These are phyloP conservation scores for Craniophora ligustri DNA, from an alignment of 2,888 invertebrate genomes.

Conservation along the genomic window DNA sequence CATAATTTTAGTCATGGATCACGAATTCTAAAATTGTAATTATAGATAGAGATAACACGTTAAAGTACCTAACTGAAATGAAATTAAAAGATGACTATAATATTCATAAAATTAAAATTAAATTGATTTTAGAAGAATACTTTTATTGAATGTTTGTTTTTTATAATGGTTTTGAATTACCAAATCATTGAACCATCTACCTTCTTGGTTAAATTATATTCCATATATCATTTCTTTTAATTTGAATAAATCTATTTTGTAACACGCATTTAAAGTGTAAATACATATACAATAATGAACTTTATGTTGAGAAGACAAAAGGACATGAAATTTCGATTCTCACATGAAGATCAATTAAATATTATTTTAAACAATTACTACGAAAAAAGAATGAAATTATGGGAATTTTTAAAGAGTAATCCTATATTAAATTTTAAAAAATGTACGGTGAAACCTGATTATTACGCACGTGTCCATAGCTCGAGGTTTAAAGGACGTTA, in stretches of 20 bases:
- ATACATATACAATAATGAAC: too few relatives aligned
- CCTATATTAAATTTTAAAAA: not conserved
- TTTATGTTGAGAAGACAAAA: not conserved
- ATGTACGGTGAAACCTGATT: constrained; percentile 25
- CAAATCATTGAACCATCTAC: too few relatives aligned
- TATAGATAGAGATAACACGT: not conserved
- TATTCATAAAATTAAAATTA: too few relatives aligned
- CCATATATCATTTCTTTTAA: constrained; percentile 50
- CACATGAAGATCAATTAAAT: constrained; percentile 3
- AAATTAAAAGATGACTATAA: not conserved
- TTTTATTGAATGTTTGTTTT: too few relatives aligned
- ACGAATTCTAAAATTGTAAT: not conserved
- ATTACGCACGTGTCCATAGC: constrained; percentile 48
- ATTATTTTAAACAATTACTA: constrained; percentile 22
- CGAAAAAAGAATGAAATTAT: constrained; percentile 38
- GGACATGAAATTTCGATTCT: not conserved
- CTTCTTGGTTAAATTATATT: constrained; percentile 40
- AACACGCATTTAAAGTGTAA: constrained; percentile 36
- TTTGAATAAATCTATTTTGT: constrained; percentile 35
- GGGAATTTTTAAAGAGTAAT: constrained; percentile 5
- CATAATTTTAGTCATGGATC: constrained; percentile 6
- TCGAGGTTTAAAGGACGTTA: constrained; percentile 30
- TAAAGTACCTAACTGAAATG: not conserved
- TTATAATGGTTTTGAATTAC: too few relatives aligned
- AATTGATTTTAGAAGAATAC: too few relatives aligned